Evolutionary conservation across 2,888 invertebrate genomes (phyloP).

Genomic region (Heliconius charithonia): DNA sequence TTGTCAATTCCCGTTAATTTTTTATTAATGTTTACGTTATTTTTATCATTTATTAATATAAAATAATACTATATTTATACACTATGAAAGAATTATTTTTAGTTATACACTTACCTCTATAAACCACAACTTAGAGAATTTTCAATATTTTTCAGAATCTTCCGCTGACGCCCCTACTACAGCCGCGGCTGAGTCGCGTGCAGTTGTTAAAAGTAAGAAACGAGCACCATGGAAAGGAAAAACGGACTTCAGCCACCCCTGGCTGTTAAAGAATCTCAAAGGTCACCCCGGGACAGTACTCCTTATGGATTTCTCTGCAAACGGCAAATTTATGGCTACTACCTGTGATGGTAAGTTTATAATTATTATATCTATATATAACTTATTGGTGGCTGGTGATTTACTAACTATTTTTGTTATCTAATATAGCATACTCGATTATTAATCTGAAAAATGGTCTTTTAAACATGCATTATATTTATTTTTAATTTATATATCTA

Average conservation of each 20-base stretch:
- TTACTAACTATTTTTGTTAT: background rate
- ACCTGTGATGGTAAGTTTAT: constrained; percentile 90
- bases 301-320: constrained; percentile 91
- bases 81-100: no score
- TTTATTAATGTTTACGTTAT: background rate
- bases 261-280: constrained; percentile 91
- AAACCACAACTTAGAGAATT: background rate
- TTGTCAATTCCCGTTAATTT: background rate
- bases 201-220: constrained; percentile 81
- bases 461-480: background rate
- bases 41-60: no score
- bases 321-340: constrained; percentile 93
- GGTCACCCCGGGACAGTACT: constrained; percentile 90
- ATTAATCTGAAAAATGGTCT: constrained; percentile 22
- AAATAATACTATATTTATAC: no score
- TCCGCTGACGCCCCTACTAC: constrained; percentile 64
- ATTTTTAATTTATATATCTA: background rate
- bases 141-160: constrained; percentile 58
- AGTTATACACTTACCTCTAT: no score
- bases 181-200: constrained; percentile 60
- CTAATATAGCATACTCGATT: background rate
- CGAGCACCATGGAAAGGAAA: constrained; percentile 77
- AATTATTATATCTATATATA: background rate
- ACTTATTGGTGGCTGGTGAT: constrained; percentile 7
- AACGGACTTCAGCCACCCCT: constrained; percentile 87